These are phyloP conservation scores for Heteronetta atricapilla DNA, from an alignment of 2,113 vertebrate species.

Conservation along the genomic window DNA sequence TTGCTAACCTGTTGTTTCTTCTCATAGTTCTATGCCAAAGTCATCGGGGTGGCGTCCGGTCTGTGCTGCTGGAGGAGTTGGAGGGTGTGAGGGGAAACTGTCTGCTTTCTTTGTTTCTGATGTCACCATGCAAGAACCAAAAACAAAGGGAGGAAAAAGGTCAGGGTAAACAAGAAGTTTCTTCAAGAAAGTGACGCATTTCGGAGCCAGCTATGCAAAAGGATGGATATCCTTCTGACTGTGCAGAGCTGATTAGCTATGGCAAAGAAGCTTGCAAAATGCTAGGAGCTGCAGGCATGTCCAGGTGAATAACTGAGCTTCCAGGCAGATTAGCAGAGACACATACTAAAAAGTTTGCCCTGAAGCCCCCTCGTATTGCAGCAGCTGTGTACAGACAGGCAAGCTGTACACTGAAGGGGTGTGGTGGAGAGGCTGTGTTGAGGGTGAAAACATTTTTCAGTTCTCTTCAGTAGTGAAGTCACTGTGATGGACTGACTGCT, in stretches of 20 bases:
- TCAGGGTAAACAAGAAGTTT: conserved; percentile 17
- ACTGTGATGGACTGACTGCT: neutral
- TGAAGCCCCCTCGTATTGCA: rapidly evolving
- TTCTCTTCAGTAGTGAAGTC: neutral
- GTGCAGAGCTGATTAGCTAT: neutral
- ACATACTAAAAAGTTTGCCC: neutral
- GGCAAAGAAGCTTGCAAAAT: neutral
- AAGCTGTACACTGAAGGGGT: neutral
- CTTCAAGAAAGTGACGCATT: neutral
- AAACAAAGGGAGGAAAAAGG: conserved; percentile 49
- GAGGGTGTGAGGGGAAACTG: neutral
- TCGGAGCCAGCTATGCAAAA: neutral
- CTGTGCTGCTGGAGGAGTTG: neutral
- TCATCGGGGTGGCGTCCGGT: neutral
- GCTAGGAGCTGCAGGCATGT: neutral
- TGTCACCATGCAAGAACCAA: neutral
- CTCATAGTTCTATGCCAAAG: neutral
- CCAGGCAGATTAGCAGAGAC: neutral
- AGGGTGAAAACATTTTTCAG: rapidly evolving
- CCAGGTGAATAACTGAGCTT: neutral
- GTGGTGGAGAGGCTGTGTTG: rapidly evolving
- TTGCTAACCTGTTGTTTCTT: neutral
- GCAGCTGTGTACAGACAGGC: neutral
- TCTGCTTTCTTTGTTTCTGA: neutral
- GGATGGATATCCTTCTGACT: neutral